Percentiles rank a stretch among this genome's conserved stretches.
Conservation (phyloP, 2,113 vertebrate genomes). For the Globicephala melas region DNA sequence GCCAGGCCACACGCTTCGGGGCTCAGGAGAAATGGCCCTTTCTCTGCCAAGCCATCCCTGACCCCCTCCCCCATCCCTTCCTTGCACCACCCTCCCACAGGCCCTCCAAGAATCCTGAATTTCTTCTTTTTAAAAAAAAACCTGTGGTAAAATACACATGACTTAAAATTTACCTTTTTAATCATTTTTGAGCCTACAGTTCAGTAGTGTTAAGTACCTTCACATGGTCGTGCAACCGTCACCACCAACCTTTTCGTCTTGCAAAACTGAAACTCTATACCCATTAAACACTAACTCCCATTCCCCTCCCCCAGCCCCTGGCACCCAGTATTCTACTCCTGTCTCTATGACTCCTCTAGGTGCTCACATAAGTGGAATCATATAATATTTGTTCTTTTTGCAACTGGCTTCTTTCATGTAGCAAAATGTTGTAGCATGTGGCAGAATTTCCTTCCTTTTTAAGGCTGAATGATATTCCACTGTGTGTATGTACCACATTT, state of each 20-base stretch:
- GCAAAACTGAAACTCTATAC: not conserved
- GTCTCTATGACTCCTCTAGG: not conserved
- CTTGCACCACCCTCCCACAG: fast-evolving
- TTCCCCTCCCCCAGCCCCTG: not conserved
- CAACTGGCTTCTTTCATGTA: not conserved
- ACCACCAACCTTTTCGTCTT: not conserved
- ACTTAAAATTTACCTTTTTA: not conserved
- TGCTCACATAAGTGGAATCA: fast-evolving
- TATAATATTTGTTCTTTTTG: not conserved
- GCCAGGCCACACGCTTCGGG: not conserved
- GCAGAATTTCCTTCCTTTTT: not conserved
- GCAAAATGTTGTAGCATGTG: no score
- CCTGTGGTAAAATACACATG: not conserved
- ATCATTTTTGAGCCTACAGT: not conserved
- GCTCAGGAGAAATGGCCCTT: not conserved
- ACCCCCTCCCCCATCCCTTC: not conserved
- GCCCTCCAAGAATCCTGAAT: not conserved
- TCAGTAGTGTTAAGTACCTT: no score
- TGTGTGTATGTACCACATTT: not conserved
- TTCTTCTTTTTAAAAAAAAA: not conserved
- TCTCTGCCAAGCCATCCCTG: not conserved
- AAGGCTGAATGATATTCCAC: not conserved
- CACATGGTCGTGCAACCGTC: fast-evolving
- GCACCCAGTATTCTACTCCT: fast-evolving
- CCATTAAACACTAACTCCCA: not conserved